Evolutionary conservation across 2,113 vertebrate genomes (phyloP), one percentile per base, ranked within the genome.

Genomic region (Leuciscus idus): DNA sequence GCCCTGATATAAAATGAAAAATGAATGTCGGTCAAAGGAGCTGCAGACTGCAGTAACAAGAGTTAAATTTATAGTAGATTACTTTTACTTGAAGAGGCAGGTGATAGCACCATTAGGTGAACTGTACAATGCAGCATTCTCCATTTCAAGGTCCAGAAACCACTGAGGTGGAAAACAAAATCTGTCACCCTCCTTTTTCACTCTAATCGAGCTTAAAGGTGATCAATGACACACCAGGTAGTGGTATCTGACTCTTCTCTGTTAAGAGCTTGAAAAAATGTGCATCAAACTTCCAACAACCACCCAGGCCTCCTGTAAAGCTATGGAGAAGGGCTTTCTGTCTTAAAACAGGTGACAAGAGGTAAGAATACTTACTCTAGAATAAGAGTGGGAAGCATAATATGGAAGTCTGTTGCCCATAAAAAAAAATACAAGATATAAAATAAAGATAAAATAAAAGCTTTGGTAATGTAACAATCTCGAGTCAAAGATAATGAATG

Each of bases 111-210:
- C 76, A 55, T 64, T 59, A 70, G 78, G 76, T 79, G 79, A 81
- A 36, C 33, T 72, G 76, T 59, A 72, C 66, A 85, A 70, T 80
- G 48, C 84, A 23, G 62, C 23, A 52, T 72, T 78, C 64, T 59
- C 64, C 52, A 48, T 86, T 82, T 75, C 79, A 87, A 43, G 39
- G 70, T 85, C 43, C 66, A 79, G 70, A 52, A 87, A 48, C 28
- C 72, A 59, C 4, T 70, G 61, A 73, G 33, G 76, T 43, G 68
- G 87, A 88, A 84, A 86, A 85, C 77, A 9, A 43, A 50, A 79
- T 83, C 62, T 85, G 85, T 80, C 88, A 85, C 62, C 83, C 73
- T 81, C 55, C 84, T 75, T 85, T 86, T 80, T 79, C 85, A 83
- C 73, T 81, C 79, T 86, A 85, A 87, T 88, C 61, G 61, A 39